Evolutionary conservation across 2,797 vertebrate species (phyloP).

Genomic region (Peromyscus attwateri): DNA sequence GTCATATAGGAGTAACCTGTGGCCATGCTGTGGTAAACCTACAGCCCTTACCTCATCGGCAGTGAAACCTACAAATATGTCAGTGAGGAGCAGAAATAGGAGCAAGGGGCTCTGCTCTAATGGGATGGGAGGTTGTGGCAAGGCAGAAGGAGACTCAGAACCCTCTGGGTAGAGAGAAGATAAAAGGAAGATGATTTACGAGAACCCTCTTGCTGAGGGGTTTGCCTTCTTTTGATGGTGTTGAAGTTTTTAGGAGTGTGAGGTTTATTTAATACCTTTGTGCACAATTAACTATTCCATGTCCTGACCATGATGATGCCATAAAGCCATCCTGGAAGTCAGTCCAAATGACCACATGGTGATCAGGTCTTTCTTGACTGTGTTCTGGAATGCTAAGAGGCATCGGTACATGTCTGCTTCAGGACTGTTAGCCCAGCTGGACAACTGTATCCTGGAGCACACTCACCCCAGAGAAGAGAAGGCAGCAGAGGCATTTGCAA

Average conservation of each 20-base stretch:
- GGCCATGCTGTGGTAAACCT: background rate
- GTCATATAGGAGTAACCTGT: background rate
- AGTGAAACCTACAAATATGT: background rate
- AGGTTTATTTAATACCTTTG: background rate
- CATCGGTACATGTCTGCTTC: background rate
- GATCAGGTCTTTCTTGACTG: constrained; percentile 8
- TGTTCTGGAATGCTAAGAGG: background rate
- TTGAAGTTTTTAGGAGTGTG: background rate
- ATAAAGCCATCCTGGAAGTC: background rate
- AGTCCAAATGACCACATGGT: background rate
- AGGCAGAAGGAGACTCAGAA: background rate
- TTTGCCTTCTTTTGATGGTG: constrained; percentile 15
- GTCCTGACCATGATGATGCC: background rate
- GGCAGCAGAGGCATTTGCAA: background rate
- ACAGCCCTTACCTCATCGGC: background rate
- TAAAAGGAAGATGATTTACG: background rate
- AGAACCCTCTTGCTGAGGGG: background rate
- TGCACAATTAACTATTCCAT: background rate
- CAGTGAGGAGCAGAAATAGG: background rate
- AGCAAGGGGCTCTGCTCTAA: background rate
- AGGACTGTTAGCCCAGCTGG: background rate
- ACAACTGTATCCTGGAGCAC: background rate
- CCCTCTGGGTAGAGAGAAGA: background rate
- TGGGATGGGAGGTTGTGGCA: background rate
- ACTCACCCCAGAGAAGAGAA: background rate